Evolutionary conservation across 2,113 vertebrate genomes (phyloP), one percentile per base, ranked within the genome.

Genomic region (Hemibagrus wyckioides): DNA sequence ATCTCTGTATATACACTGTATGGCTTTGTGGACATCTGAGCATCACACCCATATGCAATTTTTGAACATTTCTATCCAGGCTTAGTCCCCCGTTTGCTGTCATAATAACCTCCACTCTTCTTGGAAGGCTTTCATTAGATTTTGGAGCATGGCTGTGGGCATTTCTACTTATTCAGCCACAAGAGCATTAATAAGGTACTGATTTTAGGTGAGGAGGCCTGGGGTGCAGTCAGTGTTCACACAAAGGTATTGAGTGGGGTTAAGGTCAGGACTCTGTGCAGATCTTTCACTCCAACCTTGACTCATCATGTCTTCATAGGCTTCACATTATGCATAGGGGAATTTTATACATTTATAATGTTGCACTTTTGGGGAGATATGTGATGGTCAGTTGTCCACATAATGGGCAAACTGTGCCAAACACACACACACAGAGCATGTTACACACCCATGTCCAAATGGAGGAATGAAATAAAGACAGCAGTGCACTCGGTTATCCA

Each of bases 391-490:
- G 28, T 14, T 52, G 75, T 79, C n/a, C 48, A 79, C 28, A 19
- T n/a, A 30, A 17, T 52, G 13, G 44, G 25, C 28, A 77, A 15
- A 33, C 52, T 52, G 44, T n/a, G 1, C 21, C 67, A 73, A 10
- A 76, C 77, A 54, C 84, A 69, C 15, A n/a, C 54, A 84, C 75
- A 84, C 80, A 54, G 67, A 25, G 56, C 5, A 9, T 48, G 63
- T 17, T 84, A 44, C 89, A 94, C 93, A 99, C 98, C 98, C 98
- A 0, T 99, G 98, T 44, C 98, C 98, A 0, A 99, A 99, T 0
- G 98, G 98, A 0, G 98, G 98, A 89, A 99, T 99, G 92, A 99
- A 99, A 93, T 99, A 99, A 0, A 99, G 96, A 91, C 98, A 99
- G 95, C 98, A 99, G 84, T 99, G 98, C 84, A 99, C 98, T 19